Conservation (phyloP, 2,888 invertebrate species). For the Trilocha varians region DNA sequence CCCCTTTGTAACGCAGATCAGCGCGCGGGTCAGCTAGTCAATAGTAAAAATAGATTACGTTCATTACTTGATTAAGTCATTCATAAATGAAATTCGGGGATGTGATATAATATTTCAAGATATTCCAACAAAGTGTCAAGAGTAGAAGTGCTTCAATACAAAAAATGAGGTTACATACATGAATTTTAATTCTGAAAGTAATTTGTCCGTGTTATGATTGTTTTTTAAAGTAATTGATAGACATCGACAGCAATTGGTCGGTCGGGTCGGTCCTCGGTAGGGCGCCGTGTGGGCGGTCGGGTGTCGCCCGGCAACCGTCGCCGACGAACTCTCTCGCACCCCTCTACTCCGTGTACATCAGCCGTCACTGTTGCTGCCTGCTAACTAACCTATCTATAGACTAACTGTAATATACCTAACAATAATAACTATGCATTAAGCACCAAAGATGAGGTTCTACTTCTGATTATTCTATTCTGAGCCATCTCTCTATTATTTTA, state of each 20-base stretch:
- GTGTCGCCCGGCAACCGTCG: slow-evolving; percentile 21
- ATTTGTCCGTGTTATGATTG: slow-evolving; percentile 1
- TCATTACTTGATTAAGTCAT: no score
- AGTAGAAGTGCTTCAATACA: neutral
- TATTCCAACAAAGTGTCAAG: no score
- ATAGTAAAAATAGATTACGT: no score
- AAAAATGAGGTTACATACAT: neutral
- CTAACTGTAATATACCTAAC: no score
- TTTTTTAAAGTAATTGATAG: neutral
- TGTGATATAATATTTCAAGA: no score
- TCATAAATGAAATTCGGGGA: no score
- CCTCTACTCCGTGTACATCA: slow-evolving; percentile 12
- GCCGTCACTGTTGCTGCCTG: slow-evolving; percentile 16
- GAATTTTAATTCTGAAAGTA: neutral
- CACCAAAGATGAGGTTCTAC: no score
- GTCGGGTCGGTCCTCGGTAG: slow-evolving; percentile 26
- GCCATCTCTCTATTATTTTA: no score
- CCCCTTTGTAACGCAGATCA: no score
- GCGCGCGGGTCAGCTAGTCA: no score
- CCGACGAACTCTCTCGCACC: slow-evolving; percentile 13
- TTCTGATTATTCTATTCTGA: no score
- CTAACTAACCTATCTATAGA: neutral
- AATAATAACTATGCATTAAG: no score
- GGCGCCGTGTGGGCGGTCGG: slow-evolving; percentile 20
- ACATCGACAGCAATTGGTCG: slow-evolving; percentile 18